Conservation (phyloP, 2,888 invertebrate genomes). For the Acholoe squamosa region DNA sequence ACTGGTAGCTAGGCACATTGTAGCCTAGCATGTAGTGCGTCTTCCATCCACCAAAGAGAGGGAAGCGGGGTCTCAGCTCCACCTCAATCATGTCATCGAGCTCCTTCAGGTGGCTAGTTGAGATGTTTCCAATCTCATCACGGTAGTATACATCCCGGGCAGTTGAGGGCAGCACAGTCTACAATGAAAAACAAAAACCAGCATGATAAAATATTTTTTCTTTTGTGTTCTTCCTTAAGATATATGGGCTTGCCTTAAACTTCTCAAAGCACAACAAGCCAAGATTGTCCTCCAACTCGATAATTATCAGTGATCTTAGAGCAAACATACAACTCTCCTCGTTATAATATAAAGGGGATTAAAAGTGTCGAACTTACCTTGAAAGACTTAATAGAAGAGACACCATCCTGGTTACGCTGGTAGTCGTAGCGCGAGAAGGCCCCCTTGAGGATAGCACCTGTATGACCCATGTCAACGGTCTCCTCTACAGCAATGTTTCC, state of each 20-base stretch:
- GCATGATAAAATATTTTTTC: too few relatives aligned
- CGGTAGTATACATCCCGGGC: slow-evolving; percentile 98
- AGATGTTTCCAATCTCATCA: slow-evolving; percentile 99
- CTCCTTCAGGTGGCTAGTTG: slow-evolving; percentile 95
- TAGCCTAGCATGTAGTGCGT: slow-evolving; percentile 98
- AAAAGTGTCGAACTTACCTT: slow-evolving; percentile 86
- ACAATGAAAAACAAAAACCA: slow-evolving; percentile 68
- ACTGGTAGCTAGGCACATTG: slow-evolving; percentile 98
- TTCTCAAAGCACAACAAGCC: too few relatives aligned
- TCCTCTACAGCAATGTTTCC: slow-evolving; percentile 99
- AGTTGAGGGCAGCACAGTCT: slow-evolving; percentile 89
- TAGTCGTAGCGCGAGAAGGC: slow-evolving; percentile 98
- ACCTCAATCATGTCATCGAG: slow-evolving; percentile 96
- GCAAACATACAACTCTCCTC: too few relatives aligned
- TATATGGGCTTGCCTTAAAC: too few relatives aligned
- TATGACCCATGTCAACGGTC: slow-evolving; percentile 94
- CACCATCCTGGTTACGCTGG: slow-evolving; percentile 94
- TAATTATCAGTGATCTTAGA: too few relatives aligned
- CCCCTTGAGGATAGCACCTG: slow-evolving; percentile 95
- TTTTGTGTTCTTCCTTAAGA: too few relatives aligned
- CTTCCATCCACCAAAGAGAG: slow-evolving; percentile 99
- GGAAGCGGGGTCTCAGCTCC: slow-evolving; percentile 97
- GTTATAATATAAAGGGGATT: too few relatives aligned
- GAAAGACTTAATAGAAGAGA: slow-evolving; percentile 95
- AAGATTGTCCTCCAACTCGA: too few relatives aligned